Evolutionary conservation across 2,113 vertebrate genomes (phyloP), one percentile per base, ranked within the genome.

Genomic region (Cynoglossus semilaevis): DNA sequence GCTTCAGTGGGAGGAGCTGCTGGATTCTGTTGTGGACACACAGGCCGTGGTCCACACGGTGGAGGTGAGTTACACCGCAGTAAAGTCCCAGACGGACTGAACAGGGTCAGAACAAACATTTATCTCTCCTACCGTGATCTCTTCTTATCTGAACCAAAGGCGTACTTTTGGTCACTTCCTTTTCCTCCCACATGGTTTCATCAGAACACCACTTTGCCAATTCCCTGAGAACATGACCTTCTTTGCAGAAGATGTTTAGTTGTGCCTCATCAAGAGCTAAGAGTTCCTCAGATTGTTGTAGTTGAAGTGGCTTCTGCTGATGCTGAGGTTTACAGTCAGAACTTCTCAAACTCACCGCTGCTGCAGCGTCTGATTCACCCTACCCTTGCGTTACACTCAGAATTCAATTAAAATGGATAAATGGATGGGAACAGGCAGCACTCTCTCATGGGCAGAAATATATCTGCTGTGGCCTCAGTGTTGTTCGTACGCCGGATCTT

Each of bases 1-100:
- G 80, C 78, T 71, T 5, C 91, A 91, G 57, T 91, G 88, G 43
- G 43, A 74, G 22, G 83, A 68, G 51, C 82, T 95, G 5, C 4
- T 79, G 36, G 72, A 58, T 35, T 74, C 84, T 58, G 73, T 61
- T 0, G 2, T 74, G 37, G 92, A 80, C 77, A 40, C 53, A 57
- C 70, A 83, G 6, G 58, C 62, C 10, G 75, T 68, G 50, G 67
- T 91, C 43, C 60, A 58, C 42, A 72, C 87, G 22, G 35, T 91
- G 9, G 82, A 89, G 80, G 95, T n/a, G n/a, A n/a, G n/a, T n/a
- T n/a, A n/a, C n/a, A n/a, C n/a, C n/a, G n/a, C n/a, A n/a, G n/a
- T 96, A 72, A 61, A 70, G 15, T 37, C 13, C 13, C 5, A 8
- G 14, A 22, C 8, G 5, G 8, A 17, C 47, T n/a, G n/a, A n/a